Percentiles rank a stretch among this genome's conserved stretches.
Conservation (phyloP, 92 coral and sea anemone genomes). For the Porites divaricata region DNA sequence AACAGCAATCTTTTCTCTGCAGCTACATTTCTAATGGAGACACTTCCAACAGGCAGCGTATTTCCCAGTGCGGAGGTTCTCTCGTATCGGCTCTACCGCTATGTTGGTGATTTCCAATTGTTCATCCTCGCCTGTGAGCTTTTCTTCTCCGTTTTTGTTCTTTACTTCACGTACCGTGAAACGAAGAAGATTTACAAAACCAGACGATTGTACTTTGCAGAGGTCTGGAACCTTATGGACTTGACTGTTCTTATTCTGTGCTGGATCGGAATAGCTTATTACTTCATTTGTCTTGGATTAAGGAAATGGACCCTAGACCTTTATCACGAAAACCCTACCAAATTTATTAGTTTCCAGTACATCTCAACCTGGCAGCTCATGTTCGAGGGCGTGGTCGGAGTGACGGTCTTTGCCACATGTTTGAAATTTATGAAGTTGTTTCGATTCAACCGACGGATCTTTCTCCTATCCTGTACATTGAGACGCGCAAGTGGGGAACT, state of each 20-base stretch:
- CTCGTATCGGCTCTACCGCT: constrained; percentile 83
- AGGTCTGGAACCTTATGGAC: constrained; percentile 84
- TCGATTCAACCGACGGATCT: constrained; percentile 92
- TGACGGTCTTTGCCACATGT: constrained; percentile 65
- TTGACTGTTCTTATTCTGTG: constrained; percentile 62
- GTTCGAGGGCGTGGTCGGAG: constrained; percentile 82
- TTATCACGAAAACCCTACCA: constrained; percentile 66
- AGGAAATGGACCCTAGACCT: constrained; percentile 78
- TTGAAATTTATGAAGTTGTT: constrained; percentile 81
- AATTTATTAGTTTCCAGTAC: constrained; percentile 84
- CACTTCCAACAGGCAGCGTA: constrained; percentile 81
- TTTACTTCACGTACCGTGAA: constrained; percentile 87
- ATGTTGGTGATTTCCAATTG: constrained; percentile 92
- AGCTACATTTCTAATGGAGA: constrained; percentile 81
- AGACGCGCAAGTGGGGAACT: constrained; percentile 76
- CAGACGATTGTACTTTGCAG: constrained; percentile 58
- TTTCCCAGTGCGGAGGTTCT: constrained; percentile 65
- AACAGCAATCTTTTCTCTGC: constrained; percentile 91
- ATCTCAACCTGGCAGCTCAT: constrained; percentile 89
- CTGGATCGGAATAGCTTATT: constrained; percentile 80
- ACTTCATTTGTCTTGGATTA: constrained; percentile 77
- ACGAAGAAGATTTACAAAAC: constrained; percentile 57
- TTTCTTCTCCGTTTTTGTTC: constrained; percentile 63
- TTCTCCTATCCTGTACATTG: constrained; percentile 79
- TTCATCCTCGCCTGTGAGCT: constrained; percentile 89